Percentiles rank a stretch among this genome's conserved stretches.
These are phyloP conservation scores for Dynastes maya DNA, from an alignment of 2,888 invertebrate genomes.

Conservation along the genomic window DNA sequence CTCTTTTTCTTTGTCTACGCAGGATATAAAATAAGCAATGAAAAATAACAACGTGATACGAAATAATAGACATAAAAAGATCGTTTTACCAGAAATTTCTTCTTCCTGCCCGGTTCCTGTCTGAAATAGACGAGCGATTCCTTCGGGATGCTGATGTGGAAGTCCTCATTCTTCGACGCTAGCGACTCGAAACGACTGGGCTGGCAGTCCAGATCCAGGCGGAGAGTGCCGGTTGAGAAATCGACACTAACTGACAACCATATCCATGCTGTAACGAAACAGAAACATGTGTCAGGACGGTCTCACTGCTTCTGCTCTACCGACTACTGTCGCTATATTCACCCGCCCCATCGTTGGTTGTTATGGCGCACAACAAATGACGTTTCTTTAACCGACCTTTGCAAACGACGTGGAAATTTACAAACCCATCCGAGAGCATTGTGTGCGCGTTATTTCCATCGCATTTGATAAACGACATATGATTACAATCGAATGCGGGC, in stretches of 20 bases:
- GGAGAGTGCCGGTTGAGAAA: slow-evolving; percentile 65
- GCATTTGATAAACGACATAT: slow-evolving; percentile 26
- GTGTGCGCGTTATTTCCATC: slow-evolving; percentile 25
- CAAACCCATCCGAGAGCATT: slow-evolving; percentile 6
- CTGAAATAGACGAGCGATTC: slow-evolving; percentile 70
- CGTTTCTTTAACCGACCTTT: slow-evolving; percentile 19
- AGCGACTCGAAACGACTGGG: slow-evolving; percentile 68
- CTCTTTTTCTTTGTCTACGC: too few relatives aligned
- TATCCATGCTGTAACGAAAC: slow-evolving; percentile 67
- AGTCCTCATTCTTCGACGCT: slow-evolving; percentile 58
- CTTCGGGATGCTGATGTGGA: slow-evolving; percentile 64
- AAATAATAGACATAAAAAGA: slow-evolving; percentile 11
- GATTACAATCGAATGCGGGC: slow-evolving; percentile 19
- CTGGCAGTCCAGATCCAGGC: slow-evolving; percentile 69
- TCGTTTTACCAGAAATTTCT: slow-evolving; percentile 69
- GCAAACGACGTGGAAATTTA: slow-evolving; percentile 37
- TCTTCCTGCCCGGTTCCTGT: slow-evolving; percentile 70
- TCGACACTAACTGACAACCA: slow-evolving; percentile 68
- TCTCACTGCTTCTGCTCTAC: slow-evolving; percentile 1
- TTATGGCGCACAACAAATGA: slow-evolving; percentile 29
- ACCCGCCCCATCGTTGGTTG: neutral
- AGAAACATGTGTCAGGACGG: slow-evolving; percentile 43
- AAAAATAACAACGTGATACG: neutral
- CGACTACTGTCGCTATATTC: neutral
- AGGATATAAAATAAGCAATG: neutral